Base-by-base conservation (phyloP, 2,888 invertebrate species). In the Dione vanillae region DNA sequence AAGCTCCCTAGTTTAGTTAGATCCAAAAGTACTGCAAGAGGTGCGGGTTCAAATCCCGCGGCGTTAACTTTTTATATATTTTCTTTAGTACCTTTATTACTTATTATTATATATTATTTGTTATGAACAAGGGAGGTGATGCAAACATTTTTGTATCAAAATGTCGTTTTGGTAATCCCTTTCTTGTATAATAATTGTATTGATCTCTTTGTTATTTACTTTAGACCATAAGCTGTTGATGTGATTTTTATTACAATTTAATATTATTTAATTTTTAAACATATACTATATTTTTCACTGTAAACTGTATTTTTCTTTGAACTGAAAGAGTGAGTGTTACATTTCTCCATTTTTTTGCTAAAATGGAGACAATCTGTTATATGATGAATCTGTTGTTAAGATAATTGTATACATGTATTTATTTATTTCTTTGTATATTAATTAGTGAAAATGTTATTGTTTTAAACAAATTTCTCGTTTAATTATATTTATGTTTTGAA, bases 161-260 rank as follows among this genome's bases (percentile, higher is more conserved):
- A 88, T 80, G 86, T 83, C 76, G 75, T 74, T 85, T 87, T 87
- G 82, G 58, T 83, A 74, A 82, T 87, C 85, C 80, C 82, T 82
- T 78, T 80, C 87, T 88, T 88, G 82, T 74, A 45, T 65, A 47
- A 61, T 75, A 71, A 47, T 11, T 45, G 43, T 27, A 27, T 10
- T 45, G 3, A 11, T 69, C 47, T 49, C 16, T 1, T 61, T 62
- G n/a, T 59, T 8, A 9, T 61, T 43, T 51, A 59, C 20, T 51
- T 45, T 14, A 19, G 19, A 58, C 9, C 14, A 61, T 43, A 20
- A 58, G 19, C 5, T 27, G 27, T 27, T 41, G 16, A n/a, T 20
- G 1, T 41, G 9, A 43, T 20, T 59, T 19, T 43, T 9, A 8
- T 20, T 40, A n/a, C 19, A 14, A 49, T 35, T 37, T n/a, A 16